Base-by-base conservation (phyloP, 2,888 invertebrate species). In the Pyrrhosoma nymphula region DNA sequence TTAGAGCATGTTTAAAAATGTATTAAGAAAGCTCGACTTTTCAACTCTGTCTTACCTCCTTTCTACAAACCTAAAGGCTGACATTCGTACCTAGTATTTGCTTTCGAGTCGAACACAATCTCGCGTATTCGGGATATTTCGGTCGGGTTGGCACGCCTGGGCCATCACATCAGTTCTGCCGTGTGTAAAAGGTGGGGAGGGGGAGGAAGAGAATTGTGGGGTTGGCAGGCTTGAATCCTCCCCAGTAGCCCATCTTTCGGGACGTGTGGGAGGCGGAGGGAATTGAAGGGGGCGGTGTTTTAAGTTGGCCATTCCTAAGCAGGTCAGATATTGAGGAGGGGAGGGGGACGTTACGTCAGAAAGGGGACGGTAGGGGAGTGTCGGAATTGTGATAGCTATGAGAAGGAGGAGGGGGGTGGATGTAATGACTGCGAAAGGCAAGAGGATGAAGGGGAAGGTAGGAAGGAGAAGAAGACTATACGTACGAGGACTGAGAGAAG, bases 321-420 rank as follows among this genome's bases (percentile, higher is more conserved):
- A 82, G 82, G 82, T 82, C 82, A 82, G 82, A 82, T 82, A 82
- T 82, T 82, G 35, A 35, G 82, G 30, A 35, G 82, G 82, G 82
- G 82, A 30, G 30, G 35, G 30, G n/a, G n/a, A 69, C 10, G 82
- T 14, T 26, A 35, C 16, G 82, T 35, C 18, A 18, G 14, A 35
- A 14, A 35, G 35, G 35, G 75, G 75, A 30, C 2, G 2, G 75
- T 4, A 26, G 75, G 75, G 69, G 69, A 26, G 8, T 2, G 26
- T 26, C n/a, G n/a, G 16, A 35, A 35, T 82, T 82, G 82, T 35
- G 35, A 82, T 35, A 35, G 82, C 30, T 0, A 30, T 12, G 12
- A 18, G n/a, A 2, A 16, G 12, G 82, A 35, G 3, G 35, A 14
- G 35, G 82, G 0, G 35, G 69, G 69, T 26, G 18, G 69, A 26